These are phyloP conservation scores for Poecile montanus DNA, from an alignment of 2,797 vertebrate species.

Conservation along the genomic window DNA sequence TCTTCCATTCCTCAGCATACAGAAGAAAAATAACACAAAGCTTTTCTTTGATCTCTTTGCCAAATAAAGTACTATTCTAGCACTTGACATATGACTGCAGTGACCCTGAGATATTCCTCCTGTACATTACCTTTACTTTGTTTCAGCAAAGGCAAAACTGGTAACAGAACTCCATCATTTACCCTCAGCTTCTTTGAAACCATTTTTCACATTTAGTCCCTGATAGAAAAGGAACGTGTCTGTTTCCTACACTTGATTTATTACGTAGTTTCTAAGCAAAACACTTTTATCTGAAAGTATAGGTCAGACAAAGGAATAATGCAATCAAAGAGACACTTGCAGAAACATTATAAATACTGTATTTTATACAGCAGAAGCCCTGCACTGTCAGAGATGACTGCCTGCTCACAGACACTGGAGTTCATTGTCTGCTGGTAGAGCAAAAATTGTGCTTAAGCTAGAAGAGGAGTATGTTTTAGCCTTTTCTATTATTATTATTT, in stretches of 20 bases:
- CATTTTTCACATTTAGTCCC: slow-evolving; percentile 60
- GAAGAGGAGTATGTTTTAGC: background rate
- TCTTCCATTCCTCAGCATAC: background rate
- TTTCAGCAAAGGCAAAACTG: slow-evolving; percentile 64
- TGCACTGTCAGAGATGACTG: slow-evolving; percentile 58
- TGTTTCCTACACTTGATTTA: slow-evolving; percentile 73
- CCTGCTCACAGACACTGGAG: slow-evolving; percentile 24
- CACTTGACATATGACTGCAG: slow-evolving; percentile 65
- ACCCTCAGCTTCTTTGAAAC: slow-evolving; percentile 59
- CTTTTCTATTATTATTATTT: background rate
- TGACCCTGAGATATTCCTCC: slow-evolving; percentile 62
- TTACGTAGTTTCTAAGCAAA: slow-evolving; percentile 71
- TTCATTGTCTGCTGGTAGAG: slow-evolving; percentile 41
- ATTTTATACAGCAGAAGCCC: slow-evolving; percentile 44
- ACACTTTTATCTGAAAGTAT: slow-evolving; percentile 73
- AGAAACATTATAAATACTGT: slow-evolving; percentile 72
- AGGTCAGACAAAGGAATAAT: slow-evolving; percentile 72
- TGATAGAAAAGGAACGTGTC: slow-evolving; percentile 58
- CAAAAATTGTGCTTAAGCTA: background rate
- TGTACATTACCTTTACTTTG: slow-evolving; percentile 60
- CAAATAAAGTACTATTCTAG: slow-evolving; percentile 64
- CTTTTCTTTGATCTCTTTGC: slow-evolving; percentile 66
- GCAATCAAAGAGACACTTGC: slow-evolving; percentile 64
- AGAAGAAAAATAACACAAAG: slow-evolving; percentile 58
- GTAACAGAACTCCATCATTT: slow-evolving; percentile 69